Percentiles rank a stretch among this genome's conserved stretches.
Evolutionary conservation across 2,797 vertebrate species (phyloP).

Genomic region (Mycteria americana): DNA sequence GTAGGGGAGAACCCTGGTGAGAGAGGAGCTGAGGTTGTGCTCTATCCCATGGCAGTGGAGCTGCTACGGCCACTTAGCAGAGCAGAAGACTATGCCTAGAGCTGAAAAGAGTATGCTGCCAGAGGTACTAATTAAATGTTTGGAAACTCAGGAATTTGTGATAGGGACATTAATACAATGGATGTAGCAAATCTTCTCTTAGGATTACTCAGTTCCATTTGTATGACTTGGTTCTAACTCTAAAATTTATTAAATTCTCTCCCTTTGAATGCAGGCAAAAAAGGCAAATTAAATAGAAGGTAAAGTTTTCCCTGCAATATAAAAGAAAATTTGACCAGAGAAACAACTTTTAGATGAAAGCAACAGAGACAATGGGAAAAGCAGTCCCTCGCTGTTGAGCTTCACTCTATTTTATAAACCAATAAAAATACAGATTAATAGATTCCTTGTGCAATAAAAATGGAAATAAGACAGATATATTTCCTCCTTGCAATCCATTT

Average conservation of each 20-base stretch:
- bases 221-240: background rate
- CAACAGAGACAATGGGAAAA: background rate
- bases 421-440: constrained; percentile 28
- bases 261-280: background rate
- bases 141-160: background rate
- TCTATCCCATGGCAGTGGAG: background rate
- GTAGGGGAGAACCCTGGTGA: background rate
- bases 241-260: background rate
- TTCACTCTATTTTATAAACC: constrained; percentile 12
- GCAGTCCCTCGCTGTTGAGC: background rate
- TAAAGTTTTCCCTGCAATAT: background rate
- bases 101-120: background rate
- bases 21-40: background rate
- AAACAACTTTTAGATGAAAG: background rate
- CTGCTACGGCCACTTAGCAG: background rate
- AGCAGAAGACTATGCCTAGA: background rate
- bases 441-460: constrained; percentile 20
- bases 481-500: background rate
- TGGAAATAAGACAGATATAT: background rate
- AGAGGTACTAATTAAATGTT: background rate
- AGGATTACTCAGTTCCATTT: background rate
- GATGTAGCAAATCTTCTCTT: background rate
- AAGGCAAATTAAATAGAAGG: background rate
- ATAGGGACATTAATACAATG: background rate
- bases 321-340: background rate